A percentile compares a stretch with the other conserved stretches of the same genome.
Conservation (phyloP, 2,797 vertebrate genomes). For the Urocyon cinereoargenteus region DNA sequence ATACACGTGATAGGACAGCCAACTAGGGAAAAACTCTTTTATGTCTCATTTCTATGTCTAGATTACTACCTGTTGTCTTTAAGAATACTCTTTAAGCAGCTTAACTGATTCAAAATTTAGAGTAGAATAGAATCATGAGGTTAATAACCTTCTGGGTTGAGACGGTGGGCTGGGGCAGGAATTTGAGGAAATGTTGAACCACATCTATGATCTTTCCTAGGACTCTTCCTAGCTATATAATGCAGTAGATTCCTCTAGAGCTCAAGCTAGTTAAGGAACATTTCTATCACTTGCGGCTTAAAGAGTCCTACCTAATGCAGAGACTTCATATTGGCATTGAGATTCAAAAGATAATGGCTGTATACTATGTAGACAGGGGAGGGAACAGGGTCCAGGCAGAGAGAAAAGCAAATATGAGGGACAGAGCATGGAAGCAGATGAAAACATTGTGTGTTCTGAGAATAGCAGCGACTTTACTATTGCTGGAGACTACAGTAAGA, state of each 20-base stretch:
- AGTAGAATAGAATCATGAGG: neutral
- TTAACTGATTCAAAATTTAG: constrained; percentile 20
- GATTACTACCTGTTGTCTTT: neutral
- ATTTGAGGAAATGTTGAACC: neutral
- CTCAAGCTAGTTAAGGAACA: neutral
- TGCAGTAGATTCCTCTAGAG: neutral
- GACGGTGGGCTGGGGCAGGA: neutral
- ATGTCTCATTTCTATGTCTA: neutral
- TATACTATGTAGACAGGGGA: neutral
- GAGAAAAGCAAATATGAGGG: neutral
- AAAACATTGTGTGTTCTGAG: neutral
- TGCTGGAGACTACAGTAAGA: neutral
- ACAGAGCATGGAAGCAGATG: neutral
- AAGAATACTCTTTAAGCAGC: constrained; percentile 31
- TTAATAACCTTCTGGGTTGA: neutral
- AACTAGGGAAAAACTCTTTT: neutral
- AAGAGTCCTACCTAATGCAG: neutral
- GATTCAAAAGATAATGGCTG: neutral
- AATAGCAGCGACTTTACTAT: neutral
- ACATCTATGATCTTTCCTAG: neutral
- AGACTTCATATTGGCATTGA: neutral
- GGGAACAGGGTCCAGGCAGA: neutral
- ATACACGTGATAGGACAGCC: neutral
- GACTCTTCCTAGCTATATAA: neutral
- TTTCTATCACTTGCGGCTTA: neutral